Evolutionary conservation across 2,888 invertebrate genomes (phyloP).

Genomic region (Tholera decimalis): DNA sequence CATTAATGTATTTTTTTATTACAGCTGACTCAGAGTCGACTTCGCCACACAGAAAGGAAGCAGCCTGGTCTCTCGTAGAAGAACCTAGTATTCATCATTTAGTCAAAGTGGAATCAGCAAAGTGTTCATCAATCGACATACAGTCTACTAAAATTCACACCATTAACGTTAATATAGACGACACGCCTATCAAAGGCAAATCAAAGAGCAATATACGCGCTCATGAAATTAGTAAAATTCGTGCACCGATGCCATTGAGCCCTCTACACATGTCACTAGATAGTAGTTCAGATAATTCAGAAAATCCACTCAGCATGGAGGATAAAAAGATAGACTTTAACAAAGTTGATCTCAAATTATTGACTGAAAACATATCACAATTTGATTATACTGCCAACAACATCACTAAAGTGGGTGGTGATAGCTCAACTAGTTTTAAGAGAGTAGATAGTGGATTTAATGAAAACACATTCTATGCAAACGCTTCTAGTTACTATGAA

Average conservation of each 20-base stretch:
- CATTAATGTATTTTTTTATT: constrained; percentile 54
- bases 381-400: constrained; percentile 75
- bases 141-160: constrained; percentile 75
- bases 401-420: constrained; percentile 73
- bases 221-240: constrained; percentile 87
- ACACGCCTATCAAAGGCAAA: constrained; percentile 84
- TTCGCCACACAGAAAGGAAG: constrained; percentile 67
- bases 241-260: constrained; percentile 73
- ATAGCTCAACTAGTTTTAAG: constrained; percentile 82
- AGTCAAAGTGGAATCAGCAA: constrained; percentile 73
- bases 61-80: constrained; percentile 80
- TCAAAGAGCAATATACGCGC: constrained; percentile 73
- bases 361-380: constrained; percentile 84
- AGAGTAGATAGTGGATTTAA: constrained; percentile 87
- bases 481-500: constrained; percentile 88
- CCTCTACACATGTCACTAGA: constrained; percentile 86
- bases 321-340: constrained; percentile 87
- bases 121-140: constrained; percentile 66
- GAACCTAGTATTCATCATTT: constrained; percentile 77
- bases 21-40: constrained; percentile 79
- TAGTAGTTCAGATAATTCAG: constrained; percentile 82
- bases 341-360: constrained; percentile 87
- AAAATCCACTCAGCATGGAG: constrained; percentile 82
- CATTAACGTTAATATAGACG: constrained; percentile 73
- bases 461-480: constrained; percentile 85